Base-by-base conservation (phyloP, 2,888 invertebrate species). In the Branchellion lobata region DNA sequence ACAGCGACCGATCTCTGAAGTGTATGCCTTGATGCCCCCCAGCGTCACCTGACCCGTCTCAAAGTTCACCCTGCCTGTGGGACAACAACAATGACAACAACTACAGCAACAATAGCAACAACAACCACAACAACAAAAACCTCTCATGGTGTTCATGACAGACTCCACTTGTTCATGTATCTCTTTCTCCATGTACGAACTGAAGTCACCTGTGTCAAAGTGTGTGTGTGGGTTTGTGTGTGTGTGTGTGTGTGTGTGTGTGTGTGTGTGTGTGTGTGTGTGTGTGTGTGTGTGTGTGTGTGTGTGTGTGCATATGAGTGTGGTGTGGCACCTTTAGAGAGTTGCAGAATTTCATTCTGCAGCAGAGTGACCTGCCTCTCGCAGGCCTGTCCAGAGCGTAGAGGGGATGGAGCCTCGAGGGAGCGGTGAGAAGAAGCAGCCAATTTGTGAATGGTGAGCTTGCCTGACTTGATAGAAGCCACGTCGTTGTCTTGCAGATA, bases 111-210 rank as follows among this genome's bases (percentile, higher is more conserved):
- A 47, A 47, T 47, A 47, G 18, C 47, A 47, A 47, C 47, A 47
- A 47, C 18, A 47, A 14, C 18, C 8, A 47, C 18, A 47, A 47
- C 18, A 47, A 47, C 18, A 99, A 91, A 99, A 93, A 14, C 99
- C 99, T 87, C 99, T 92, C 99, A 99, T 99, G 0, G 99, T 99
- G 87, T 98, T 99, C 31, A 98, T 92, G 73, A 97, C 96, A 0
- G 98, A 98, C 87, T 99, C 99, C 0, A 98, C 96, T 87, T 99
- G 99, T 87, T 99, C 99, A 89, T 97, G 99, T 86, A 99, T 99
- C 91, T 99, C 99, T 88, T 99, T 99, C 88, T 98, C 97, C 99
- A 99, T 99, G 89, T 98, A 99, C 83, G 95, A 96, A 84, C 94
- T 93, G 90, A 94, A 99, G 88, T 94, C 96, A 81, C 96, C 91